These are phyloP conservation scores for Cyphomyrmex costatus DNA, from an alignment of 1,140 invertebrate species.

Conservation along the genomic window DNA sequence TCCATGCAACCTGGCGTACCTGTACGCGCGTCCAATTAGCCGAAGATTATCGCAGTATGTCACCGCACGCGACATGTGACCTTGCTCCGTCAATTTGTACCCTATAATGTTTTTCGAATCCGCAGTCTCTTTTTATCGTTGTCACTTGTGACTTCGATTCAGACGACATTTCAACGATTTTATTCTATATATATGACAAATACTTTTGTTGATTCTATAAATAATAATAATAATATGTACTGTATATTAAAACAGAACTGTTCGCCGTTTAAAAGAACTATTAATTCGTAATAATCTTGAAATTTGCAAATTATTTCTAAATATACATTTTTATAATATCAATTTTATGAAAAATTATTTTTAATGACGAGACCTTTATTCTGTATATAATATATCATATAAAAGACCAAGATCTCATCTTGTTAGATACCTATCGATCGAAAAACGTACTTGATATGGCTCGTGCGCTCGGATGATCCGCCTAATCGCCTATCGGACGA, in stretches of 20 bases:
- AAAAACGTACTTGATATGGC: constrained; percentile 40
- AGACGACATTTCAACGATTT: constrained; percentile 5
- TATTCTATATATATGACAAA: not conserved
- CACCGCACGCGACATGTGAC: constrained; percentile 36
- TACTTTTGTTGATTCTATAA: not conserved
- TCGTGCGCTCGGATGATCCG: constrained; percentile 39
- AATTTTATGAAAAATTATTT: not conserved
- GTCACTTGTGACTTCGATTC: not conserved
- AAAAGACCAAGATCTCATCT: constrained; percentile 39
- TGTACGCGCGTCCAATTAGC: constrained; percentile 73
- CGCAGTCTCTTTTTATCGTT: not conserved
- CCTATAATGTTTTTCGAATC: not conserved
- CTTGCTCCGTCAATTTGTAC: constrained; percentile 9
- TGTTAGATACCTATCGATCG: constrained; percentile 10
- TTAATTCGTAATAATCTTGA: not conserved
- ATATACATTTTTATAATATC: not conserved
- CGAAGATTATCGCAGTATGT: constrained; percentile 63
- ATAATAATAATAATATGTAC: constrained; percentile 12
- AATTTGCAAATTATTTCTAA: constrained; percentile 1
- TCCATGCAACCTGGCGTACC: constrained; percentile 45
- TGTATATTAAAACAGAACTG: not conserved
- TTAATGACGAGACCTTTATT: not conserved
- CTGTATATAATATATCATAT: not conserved
- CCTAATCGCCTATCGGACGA: constrained; percentile 56
- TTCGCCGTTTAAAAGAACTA: not conserved